Evolutionary conservation across 2,888 invertebrate genomes (phyloP).

Genomic region (Druceiella hillmani): DNA sequence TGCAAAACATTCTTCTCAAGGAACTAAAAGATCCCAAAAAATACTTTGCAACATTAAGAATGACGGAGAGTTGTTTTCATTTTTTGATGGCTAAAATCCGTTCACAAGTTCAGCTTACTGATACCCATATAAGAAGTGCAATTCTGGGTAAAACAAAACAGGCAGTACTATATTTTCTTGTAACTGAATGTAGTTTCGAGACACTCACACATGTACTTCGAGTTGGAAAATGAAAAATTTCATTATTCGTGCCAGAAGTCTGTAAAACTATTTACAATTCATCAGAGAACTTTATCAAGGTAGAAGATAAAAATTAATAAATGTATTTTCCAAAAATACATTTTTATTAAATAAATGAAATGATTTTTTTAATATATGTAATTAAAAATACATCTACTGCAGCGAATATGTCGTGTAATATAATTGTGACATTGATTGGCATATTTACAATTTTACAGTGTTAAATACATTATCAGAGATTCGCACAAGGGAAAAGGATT

Average conservation of each 20-base stretch:
- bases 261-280: constrained; percentile 23
- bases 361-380: too few species aligned
- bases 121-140: too few species aligned
- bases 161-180: constrained; percentile 22
- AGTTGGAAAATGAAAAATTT: constrained; percentile 24
- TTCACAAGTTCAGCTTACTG: neutral
- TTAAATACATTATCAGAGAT: too few species aligned
- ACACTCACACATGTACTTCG: constrained; percentile 23
- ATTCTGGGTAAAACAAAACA: constrained; percentile 20
- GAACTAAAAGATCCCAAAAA: too few species aligned
- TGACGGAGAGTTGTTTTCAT: too few species aligned
- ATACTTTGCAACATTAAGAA: too few species aligned
- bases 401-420: too few species aligned
- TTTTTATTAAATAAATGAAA: constrained; percentile 15
- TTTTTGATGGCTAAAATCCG: constrained; percentile 19
- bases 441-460: too few species aligned
- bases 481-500: too few species aligned
- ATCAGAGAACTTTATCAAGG: constrained; percentile 22
- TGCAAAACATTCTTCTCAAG: too few species aligned
- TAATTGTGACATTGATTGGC: too few species aligned
- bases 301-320: constrained; percentile 18
- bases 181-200: constrained; percentile 23
- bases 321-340: constrained; percentile 13
- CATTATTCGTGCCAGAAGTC: constrained; percentile 23
- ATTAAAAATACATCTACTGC: too few species aligned